Base-by-base conservation (phyloP, 1,140 invertebrate species). In the Cherax quadricarinatus region DNA sequence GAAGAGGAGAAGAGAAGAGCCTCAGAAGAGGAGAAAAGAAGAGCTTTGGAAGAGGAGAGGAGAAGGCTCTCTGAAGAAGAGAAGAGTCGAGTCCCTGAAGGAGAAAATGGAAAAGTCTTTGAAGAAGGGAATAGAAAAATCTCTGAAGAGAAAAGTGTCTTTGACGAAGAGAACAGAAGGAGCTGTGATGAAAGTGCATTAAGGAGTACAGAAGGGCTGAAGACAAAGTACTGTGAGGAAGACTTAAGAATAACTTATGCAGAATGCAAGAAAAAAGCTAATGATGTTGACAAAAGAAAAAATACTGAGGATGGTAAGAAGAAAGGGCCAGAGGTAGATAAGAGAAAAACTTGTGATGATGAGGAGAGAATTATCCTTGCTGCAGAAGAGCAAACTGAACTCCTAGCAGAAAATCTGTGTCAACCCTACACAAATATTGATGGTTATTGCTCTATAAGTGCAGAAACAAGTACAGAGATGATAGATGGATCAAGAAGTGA, bases 401-500 rank as follows among this genome's bases (percentile, higher is more conserved):
- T 9, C 12, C 53, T 10, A 57, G n/a, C 51, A 4, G 60, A 66
- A 24, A 86, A 66, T 60, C 60, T 14, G 4, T 41, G 30, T 41
- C 9, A 57, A 9, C 53, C 73, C 57, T 18, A 78, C n/a, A 16
- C 51, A 51, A 49, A 53, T 62, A 73, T 48, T 92, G 75, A 79
- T 57, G 21, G 84, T 60, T 75, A 73, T n/a, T 70, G 53, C 70
- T 57, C 75, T 60, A 66, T 75, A 78, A 73, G 24, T 83, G 88
- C n/a, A 92, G 86, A 48, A 41, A 79, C 24, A 82, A 66, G 75
- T 24, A 75, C 9, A 6, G 79, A 87, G 41, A 57, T 30, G 49
- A 89, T 53, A 82, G 73, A 86, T 41, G 84, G 78, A 41, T 79
- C 48, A 41, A 57, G 78, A 79, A 90, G 66, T 86, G 83, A 66